Evolutionary conservation across 2,113 vertebrate genomes (phyloP).

Genomic region (Pomatorhinus ruficollis): DNA sequence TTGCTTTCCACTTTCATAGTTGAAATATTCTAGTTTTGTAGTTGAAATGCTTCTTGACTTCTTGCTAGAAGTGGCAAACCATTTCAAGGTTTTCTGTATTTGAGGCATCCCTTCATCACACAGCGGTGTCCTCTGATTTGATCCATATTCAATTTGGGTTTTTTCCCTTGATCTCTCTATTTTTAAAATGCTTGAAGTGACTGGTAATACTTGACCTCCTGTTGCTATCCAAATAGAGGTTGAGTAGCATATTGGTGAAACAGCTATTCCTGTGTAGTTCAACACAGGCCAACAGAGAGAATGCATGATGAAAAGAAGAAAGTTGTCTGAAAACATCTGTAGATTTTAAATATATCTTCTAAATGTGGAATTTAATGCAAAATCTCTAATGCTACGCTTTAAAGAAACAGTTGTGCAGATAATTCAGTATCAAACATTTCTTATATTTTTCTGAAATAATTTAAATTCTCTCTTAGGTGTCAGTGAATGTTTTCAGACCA

Average conservation of each 20-base stretch:
- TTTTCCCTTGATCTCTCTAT: background rate
- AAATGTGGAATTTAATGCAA: background rate
- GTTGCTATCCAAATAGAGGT: background rate
- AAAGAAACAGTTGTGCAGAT: background rate
- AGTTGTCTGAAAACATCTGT: background rate
- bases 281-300: background rate
- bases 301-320: background rate
- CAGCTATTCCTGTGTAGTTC: background rate
- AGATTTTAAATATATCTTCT: background rate
- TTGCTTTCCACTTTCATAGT: background rate
- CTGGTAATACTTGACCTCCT: background rate
- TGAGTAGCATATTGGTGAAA: background rate
- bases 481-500: constrained; percentile 24
- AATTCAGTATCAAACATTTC: background rate
- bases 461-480: background rate
- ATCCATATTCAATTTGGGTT: background rate
- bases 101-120: background rate
- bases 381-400: background rate
- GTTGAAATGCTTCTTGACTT: background rate
- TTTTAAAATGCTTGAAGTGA: background rate
- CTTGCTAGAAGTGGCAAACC: background rate
- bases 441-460: background rate
- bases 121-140: background rate
- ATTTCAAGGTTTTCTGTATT: background rate
- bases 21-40: background rate